Percentiles rank a stretch among this genome's conserved stretches.
phyloP scores from a whole-genome alignment of 2,888 invertebrate species.

The Erebia palarica region DNA sequence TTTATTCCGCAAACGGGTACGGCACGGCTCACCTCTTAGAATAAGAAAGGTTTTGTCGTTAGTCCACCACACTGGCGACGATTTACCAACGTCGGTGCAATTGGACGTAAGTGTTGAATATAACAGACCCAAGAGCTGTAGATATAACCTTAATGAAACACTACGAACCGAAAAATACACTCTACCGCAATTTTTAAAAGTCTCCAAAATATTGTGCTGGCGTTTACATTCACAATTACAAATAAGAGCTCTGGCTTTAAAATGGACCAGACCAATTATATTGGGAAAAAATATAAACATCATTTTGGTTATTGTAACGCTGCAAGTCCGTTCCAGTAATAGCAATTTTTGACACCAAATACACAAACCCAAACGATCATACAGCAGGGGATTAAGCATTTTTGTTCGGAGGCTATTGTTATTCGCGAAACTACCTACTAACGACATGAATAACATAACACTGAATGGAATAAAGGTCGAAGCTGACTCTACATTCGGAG shows the following conservation, averaged over 20 bases:
- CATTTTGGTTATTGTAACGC: slow-evolving; percentile 15
- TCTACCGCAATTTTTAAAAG: not conserved
- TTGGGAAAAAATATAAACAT: slow-evolving; percentile 6
- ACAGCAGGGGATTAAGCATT: slow-evolving; percentile 55
- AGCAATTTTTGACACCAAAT: slow-evolving; percentile 23
- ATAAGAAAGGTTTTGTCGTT: too few relatives aligned
- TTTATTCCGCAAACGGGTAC: too few relatives aligned
- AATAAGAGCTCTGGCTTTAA: not conserved
- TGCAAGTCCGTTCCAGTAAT: slow-evolving; percentile 5
- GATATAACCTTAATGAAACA: not conserved
- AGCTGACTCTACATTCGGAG: slow-evolving; percentile 7
- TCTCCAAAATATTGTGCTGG: not conserved
- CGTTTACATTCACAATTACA: not conserved
- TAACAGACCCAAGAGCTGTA: not conserved
- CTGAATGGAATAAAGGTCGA: slow-evolving; percentile 66
- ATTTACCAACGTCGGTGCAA: too few relatives aligned
- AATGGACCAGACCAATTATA: slow-evolving; percentile 9
- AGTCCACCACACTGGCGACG: too few relatives aligned
- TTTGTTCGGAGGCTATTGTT: slow-evolving; percentile 43
- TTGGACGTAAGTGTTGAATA: too few relatives aligned
- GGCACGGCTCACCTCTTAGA: too few relatives aligned
- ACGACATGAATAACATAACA: slow-evolving; percentile 75
- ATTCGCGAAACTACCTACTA: slow-evolving; percentile 57
- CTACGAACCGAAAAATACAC: not conserved
- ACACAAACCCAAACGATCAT: slow-evolving; percentile 25